Evolutionary conservation across 2,797 vertebrate species (phyloP), one percentile per base, ranked within the genome.

Genomic region (Antrozous pallidus): DNA sequence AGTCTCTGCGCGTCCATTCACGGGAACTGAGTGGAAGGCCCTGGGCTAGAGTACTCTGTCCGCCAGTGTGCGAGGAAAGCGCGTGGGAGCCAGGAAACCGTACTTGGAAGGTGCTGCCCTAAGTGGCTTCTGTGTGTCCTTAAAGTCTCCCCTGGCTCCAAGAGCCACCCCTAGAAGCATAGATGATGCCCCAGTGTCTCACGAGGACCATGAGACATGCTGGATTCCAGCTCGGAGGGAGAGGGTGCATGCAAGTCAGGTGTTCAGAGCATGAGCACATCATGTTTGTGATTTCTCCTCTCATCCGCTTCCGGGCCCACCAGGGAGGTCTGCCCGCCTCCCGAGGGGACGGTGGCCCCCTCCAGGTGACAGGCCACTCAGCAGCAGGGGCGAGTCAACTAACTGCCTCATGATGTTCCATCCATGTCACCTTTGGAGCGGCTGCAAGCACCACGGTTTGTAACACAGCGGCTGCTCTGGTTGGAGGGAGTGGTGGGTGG

Each of bases 121-220:
- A 10, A 70, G 33, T 0, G 5, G 63, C 40, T 47, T 42, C 82
- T 40, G 0, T 7, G 84, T 1, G 11, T 4, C 83, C 45, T 42
- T 3, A 2, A 5, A 0, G 14, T 16, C 56, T 70, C 65, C 2
- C 14, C 22, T 11, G 31, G 22, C 81, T 24, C 42, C 3, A 8
- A 18, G 36, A 70, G 20, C 14, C 0, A 2, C 5, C 40, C 0
- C 75, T 10, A 2, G 61, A 13, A 28, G 6, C 3, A 0, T 4
- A 13, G 42, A 2, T 13, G 22, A 6, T 0, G 0, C 16, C 6
- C 33, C 11, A 0, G 4, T 0, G 5, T 10, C 40, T 2, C 24
- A 9, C 1, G 3, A 14, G 17, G 51, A 2, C 54, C 63, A 40
- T 0, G 33, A 38, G 40, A 69, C 2, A 18, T 8, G 58, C 81